A percentile compares a stretch with the other conserved stretches of the same genome.
phyloP scores from a whole-genome alignment of 2,113 vertebrate genomes.

The Anguilla japonica region DNA sequence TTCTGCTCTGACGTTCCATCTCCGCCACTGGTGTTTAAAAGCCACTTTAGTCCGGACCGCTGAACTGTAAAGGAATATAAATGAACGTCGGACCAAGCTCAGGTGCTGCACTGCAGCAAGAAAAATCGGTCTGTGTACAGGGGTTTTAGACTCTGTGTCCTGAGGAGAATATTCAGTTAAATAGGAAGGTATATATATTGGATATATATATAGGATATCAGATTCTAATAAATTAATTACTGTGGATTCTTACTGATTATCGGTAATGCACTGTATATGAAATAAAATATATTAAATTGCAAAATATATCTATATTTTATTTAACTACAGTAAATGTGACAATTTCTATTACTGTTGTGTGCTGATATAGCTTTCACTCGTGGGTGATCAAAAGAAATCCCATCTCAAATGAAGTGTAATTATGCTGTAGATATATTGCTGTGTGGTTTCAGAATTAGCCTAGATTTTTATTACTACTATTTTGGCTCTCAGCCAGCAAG shows the following conservation, averaged over 20 bases:
- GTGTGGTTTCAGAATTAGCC: neutral
- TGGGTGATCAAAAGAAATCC: neutral
- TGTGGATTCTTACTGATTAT: neutral
- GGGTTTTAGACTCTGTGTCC: neutral
- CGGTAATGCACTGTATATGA: constrained; percentile 13
- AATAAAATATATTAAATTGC: no score
- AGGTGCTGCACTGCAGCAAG: neutral
- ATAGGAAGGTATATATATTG: neutral
- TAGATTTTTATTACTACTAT: neutral
- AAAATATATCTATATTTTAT: no score
- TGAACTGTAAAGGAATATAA: constrained; percentile 26
- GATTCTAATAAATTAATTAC: constrained; percentile 5
- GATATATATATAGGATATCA: neutral
- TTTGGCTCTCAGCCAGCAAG: neutral
- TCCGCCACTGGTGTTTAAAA: constrained; percentile 22
- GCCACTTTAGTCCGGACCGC: constrained; percentile 22
- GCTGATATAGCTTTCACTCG: constrained; percentile 10
- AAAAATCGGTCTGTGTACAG: neutral
- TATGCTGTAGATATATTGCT: neutral
- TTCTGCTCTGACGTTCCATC: neutral
- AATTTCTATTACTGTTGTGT: constrained; percentile 5
- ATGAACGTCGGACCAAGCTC: constrained; percentile 5
- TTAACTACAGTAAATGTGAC: neutral
- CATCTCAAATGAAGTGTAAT: neutral
- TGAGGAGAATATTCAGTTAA: neutral